Base-by-base conservation (phyloP, 2,113 vertebrate genomes). In the Chauna torquata region DNA sequence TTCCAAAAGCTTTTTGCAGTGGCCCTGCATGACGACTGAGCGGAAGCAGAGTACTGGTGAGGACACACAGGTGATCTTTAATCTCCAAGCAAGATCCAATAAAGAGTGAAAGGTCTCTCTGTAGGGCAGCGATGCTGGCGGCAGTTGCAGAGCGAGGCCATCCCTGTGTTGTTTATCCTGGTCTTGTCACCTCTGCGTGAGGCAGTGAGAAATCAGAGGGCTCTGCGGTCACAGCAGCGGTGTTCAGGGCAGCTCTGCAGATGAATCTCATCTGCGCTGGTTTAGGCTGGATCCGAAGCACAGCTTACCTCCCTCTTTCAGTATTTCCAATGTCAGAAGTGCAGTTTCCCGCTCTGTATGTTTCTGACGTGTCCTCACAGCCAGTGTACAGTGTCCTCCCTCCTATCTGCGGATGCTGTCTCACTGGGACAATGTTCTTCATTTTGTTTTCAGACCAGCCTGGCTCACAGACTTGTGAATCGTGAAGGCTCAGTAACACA, bases 401-500 rank as follows among this genome's bases (percentile, higher is more conserved):
- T 16, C 11, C 38, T 1, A 4, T 9, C 12, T 16, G 47, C 12
- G 30, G 28, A 7, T n/a, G 14, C 2, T 32, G 3, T 64, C 49
- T 95, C 52, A 86, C 16, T n/a, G 10, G 94, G 61, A 28, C 8
- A 0, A 7, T 16, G 7, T 4, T 42, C 4, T 4, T 52, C 1
- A 30, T 94, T 96, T 93, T 92, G 4, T 97, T 97, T 77, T 1
- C 98, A 99, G 99, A 95, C 98, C 80, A 98, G 98, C 82, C 96
- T 99, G 97, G 99, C 99, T 24, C 99, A 99, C 92, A 98, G 99
- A 87, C 97, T 99, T 7, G 98, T 98, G 84, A 97, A 97, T 24
- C 98, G 99, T 27, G 99, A 99, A 57, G 98, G 98, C 74, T 98
- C 99, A 0, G 94, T 99, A 30, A 99, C 99, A 27, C 99, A 99